Base-by-base conservation (phyloP, 2,113 vertebrate genomes). In the Melozone crissalis region DNA sequence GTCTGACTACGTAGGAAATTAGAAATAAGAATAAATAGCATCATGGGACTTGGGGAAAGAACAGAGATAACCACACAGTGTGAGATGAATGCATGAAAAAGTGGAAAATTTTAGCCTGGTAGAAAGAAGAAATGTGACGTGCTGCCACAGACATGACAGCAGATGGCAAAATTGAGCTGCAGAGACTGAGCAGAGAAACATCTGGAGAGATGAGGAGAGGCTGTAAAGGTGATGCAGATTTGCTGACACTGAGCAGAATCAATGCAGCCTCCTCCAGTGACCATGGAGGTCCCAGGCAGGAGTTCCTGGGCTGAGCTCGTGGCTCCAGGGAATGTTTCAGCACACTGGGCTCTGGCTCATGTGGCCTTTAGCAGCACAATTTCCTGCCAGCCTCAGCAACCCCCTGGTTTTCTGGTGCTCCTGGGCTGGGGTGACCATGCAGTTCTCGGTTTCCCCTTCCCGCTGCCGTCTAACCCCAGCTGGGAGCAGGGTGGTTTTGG, bases 111-210 rank as follows among this genome's bases (percentile, higher is more conserved):
- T 87, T 65, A 54, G 65, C 54, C 30, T 63, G 22, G 17, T 35
- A 22, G 47, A n/a, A 75, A 80, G 52, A 67, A 54, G 75, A 89
- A 65, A 37, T 7, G 21, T 62, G 49, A 63, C 0, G 24, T 84
- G 67, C 18, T 94, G 87, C 91, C 1, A 6, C 63, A 63, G 39
- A 55, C 3, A 2, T 24, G 81, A 91, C 95, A 95, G 95, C 89
- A 97, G 96, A 86, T 96, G 96, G 94, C 96, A 97, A 95, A 84
- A 89, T 85, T 65, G 96, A 97, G 93, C 87, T 84, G 26, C 62
- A 52, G 46, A 92, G 73, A 31, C 27, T 17, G 35, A 47, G 39
- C 51, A 68, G 67, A n/a, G 71, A 44, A 89, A 55, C 26, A 49
- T 33, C 62, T 46, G 58, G 49, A 9, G 88, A 4, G 24, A 13